Base-by-base conservation (phyloP, 1,140 invertebrate species). In the Anoplolepis gracilipes region DNA sequence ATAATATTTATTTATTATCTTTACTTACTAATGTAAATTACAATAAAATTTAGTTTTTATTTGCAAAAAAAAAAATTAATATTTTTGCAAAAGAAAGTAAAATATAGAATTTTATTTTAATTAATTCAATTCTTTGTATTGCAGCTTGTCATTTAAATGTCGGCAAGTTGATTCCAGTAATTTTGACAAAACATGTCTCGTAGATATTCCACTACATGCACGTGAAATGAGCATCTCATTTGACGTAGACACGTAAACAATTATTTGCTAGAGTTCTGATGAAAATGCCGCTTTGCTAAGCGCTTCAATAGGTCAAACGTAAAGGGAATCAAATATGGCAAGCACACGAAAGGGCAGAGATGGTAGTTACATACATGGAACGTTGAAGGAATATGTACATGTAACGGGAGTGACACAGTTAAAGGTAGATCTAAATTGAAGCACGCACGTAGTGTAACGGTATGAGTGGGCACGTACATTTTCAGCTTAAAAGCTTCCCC, bases 351-450 rank as follows among this genome's bases (percentile, higher is more conserved):
- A 82, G 67, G 67, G 67, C 67, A 59, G 78, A 42, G 78, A 42
- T 33, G 30, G 33, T 70, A 81, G 76, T 69, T 59, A 59, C 22
- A 30, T 70, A 28, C 64, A 39, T 59, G 65, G 25, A 25, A 33
- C 28, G 61, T 36, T 65, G 76, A 79, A 62, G 30, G 46, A 33
- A 33, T 72, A 33, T 69, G 28, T 82, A 73, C 55, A 46, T 61
- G 55, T 82, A 82, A 82, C 78, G 59, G 67, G 13, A 82, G 72
- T 72, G 78, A 72, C 78, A 33, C 67, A 42, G 78, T 59, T 82
- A 82, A 73, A 82, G 78, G 78, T 82, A 73, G 36, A 61, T 82
- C 67, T 55, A 82, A 82, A 82, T 82, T 82, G 78, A 82, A 73
- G 36, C 67, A 73, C 53, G 78, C 39, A 42, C n/a, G 10, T 16